These are phyloP conservation scores for Antedon bifida DNA, from an alignment of 35 echinoderm and acorn worm species.

Conservation along the genomic window DNA sequence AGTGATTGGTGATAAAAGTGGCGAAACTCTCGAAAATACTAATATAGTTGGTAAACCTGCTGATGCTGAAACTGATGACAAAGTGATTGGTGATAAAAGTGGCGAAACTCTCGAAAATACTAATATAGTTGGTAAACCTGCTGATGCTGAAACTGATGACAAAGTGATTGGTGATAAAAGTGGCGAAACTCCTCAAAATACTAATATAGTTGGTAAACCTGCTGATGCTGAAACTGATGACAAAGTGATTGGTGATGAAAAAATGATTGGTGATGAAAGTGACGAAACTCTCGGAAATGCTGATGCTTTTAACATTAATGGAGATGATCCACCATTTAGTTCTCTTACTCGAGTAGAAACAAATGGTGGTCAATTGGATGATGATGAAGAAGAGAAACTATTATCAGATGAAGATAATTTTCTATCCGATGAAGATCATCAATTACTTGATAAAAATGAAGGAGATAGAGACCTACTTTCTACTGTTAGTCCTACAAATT, in stretches of 20 bases:
- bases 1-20: no score
- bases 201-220: no score
- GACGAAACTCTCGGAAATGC: no score
- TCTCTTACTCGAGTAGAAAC: not conserved
- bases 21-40: no score
- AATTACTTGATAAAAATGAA: no score
- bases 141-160: not conserved
- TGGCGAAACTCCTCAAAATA: no score
- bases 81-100: not conserved
- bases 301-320: not conserved
- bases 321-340: not conserved
- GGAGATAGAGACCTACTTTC: not conserved
- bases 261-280: no score
- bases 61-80: no score
- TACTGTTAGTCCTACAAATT: not conserved
- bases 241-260: no score
- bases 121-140: not conserved
- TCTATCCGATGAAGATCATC: not conserved
- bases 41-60: no score
- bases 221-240: no score
- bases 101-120: not conserved
- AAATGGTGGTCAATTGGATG: not conserved
- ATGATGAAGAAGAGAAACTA: not conserved
- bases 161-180: no score
- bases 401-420: not conserved